Base-by-base conservation (phyloP, 1,140 invertebrate species). In the Thereuonema tuberculata region DNA sequence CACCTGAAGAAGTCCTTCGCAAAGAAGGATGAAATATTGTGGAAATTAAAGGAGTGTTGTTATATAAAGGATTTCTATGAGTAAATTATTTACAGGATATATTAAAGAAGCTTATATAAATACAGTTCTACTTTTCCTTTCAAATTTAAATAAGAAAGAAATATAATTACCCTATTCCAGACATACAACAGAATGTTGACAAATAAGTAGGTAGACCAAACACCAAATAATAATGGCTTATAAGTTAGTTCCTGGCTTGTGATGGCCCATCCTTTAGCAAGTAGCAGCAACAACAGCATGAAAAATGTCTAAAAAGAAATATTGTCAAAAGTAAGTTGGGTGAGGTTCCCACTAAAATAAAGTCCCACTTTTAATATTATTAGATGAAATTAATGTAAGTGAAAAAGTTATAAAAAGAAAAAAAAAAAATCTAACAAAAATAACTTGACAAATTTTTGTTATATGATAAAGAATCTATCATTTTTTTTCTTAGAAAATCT, bases 241-340 rank as follows among this genome's bases (percentile, higher is more conserved):
- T 85, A 86, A 61, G 83, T 85, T 43, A 96, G 77, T 75, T 93
- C 87, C 66, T 89, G 80, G 65, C 87, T 78, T 23, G 92, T 96
- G 5, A 98, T 89, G 15, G 92, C 93, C 93, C 93, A 98, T 26
- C 95, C 95, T 79, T 96, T 96, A 29, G 93, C 93, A 59, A 98
- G 75, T 53, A 97, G 75, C 49, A 98, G 75, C 31, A 98, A 77
- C n/a, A 97, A 76, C 61, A 98, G 77, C 88, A 97, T 95, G 68
- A 97, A 94, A 9, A 90, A 79, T 58, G 90, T 89, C 85, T 93
- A 74, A 53, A 84, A 82, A 50, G n/a, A 43, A 43, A n/a, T n/a
- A n/a, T n/a, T n/a, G 31, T 37, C 31, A 37, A 37, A 37, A 37
- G 17, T 17, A 37, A 37, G 17, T 37, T 37, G 31, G n/a, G n/a